phyloP scores from a whole-genome alignment of 2,113 vertebrate species.

The Mystacornis crossleyi region DNA sequence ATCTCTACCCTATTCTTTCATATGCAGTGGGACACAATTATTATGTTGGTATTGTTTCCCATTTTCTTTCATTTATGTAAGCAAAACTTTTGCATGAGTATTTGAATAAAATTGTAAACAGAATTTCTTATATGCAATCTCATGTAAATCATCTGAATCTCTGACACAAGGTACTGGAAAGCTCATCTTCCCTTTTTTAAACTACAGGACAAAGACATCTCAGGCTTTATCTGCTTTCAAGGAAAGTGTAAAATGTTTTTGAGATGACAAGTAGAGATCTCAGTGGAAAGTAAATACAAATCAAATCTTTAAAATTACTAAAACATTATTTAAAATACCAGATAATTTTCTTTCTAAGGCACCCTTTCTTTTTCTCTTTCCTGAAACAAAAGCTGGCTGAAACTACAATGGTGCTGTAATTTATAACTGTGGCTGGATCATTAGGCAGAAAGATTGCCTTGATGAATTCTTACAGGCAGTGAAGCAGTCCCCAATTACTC shows the following conservation, averaged over 20 bases:
- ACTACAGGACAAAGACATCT: not conserved
- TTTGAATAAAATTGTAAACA: not conserved
- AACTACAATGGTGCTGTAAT: slow-evolving; percentile 2
- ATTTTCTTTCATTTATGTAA: not conserved
- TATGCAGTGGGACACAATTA: not conserved
- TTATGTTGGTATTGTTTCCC: not conserved
- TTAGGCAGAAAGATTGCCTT: slow-evolving; percentile 54
- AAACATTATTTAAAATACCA: not conserved
- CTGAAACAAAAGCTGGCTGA: slow-evolving; percentile 3
- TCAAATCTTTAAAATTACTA: not conserved
- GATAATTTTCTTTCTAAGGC: not conserved
- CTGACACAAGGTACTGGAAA: not conserved
- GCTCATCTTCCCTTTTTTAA: not conserved
- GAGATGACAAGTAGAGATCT: not conserved
- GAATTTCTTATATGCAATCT: not conserved
- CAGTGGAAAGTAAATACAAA: not conserved
- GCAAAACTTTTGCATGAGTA: not conserved
- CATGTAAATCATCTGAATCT: not conserved
- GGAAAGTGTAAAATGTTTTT: not conserved
- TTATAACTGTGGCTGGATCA: slow-evolving; percentile 17
- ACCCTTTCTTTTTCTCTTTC: not conserved
- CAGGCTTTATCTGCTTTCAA: not conserved
- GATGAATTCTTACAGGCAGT: slow-evolving; percentile 51
- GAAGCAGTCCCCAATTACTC: slow-evolving; percentile 46
- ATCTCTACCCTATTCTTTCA: not conserved